Conservation (phyloP, 2,888 invertebrate species). For the Charanyca ferruginea region DNA sequence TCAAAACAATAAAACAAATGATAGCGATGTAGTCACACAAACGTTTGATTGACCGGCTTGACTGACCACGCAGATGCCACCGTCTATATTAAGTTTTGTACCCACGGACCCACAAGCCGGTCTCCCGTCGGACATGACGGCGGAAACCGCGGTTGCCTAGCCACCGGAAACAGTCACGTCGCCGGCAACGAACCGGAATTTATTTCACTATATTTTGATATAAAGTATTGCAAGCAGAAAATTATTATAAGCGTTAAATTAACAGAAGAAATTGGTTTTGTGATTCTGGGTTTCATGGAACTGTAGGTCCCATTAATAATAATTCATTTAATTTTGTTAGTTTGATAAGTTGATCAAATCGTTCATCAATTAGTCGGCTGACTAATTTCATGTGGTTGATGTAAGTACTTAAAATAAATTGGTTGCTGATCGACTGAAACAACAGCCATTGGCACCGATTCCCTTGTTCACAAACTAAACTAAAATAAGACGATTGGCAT, state of each 20-base stretch:
- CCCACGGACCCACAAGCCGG: neutral
- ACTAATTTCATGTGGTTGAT: too few species aligned
- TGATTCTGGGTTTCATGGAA: conserved; percentile 1
- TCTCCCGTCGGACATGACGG: conserved; percentile 41
- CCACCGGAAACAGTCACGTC: conserved; percentile 73
- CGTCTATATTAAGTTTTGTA: conserved; percentile 12
- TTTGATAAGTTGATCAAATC: too few species aligned
- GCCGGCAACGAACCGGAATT: conserved; percentile 65
- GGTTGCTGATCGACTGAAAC: too few species aligned
- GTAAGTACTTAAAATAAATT: too few species aligned
- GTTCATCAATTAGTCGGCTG: too few species aligned
- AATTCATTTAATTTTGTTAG: too few species aligned
- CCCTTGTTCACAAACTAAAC: too few species aligned
- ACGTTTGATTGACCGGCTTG: neutral
- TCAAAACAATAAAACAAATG: conserved; percentile 1
- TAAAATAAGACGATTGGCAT: too few species aligned
- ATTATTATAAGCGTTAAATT: conserved; percentile 60
- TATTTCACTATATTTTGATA: conserved; percentile 64
- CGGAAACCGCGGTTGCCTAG: conserved; percentile 73
- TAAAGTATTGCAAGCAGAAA: conserved; percentile 47
- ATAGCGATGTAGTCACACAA: neutral
- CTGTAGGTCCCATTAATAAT: too few species aligned
- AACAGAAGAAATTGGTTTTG: conserved; percentile 41
- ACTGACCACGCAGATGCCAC: neutral
- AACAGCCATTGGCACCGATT: too few species aligned